A percentile compares a stretch with the other conserved stretches of the same genome.
Conservation (phyloP, 2,797 vertebrate genomes). For the Geotrypetes seraphini region DNA sequence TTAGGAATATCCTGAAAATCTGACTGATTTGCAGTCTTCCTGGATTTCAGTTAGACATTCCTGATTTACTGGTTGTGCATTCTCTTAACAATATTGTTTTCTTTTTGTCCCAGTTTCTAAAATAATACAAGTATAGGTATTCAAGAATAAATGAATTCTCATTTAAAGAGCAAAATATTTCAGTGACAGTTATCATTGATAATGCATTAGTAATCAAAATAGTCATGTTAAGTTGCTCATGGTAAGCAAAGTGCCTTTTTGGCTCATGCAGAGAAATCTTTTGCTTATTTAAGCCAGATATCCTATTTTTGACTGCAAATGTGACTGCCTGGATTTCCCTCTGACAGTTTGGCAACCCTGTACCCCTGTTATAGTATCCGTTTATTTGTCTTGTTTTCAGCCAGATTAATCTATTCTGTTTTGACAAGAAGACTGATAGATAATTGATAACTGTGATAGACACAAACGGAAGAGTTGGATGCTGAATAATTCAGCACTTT, state of each 20-base stretch:
- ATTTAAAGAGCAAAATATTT: conserved; percentile 53
- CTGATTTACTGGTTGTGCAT: too few species aligned
- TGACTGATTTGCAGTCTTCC: too few species aligned
- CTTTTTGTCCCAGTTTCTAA: too few species aligned
- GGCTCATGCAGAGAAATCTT: conserved; percentile 75
- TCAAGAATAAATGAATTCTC: conserved; percentile 48
- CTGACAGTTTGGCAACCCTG: conserved; percentile 68
- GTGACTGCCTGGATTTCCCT: conserved; percentile 82
- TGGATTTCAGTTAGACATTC: too few species aligned
- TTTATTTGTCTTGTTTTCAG: conserved; percentile 76
- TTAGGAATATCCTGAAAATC: too few species aligned
- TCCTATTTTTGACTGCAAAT: conserved; percentile 84
- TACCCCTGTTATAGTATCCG: conserved; percentile 67
- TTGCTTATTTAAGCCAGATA: conserved; percentile 82
- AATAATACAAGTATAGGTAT: conserved; percentile 16
- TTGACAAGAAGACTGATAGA: conserved; percentile 72
- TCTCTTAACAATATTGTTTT: too few species aligned
- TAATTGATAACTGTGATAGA: conserved; percentile 82
- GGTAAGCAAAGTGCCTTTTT: conserved; percentile 94
- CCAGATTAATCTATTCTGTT: conserved; percentile 73
- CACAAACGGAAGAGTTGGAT: conserved; percentile 70
- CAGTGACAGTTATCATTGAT: conserved; percentile 61
- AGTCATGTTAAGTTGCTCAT: conserved; percentile 84
- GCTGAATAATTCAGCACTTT: conserved; percentile 74
- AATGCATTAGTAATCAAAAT: conserved; percentile 74